These are phyloP conservation scores for cat (Felis catus) DNA, from an alignment of 2,113 vertebrate species.

Conservation along the genomic window DNA sequence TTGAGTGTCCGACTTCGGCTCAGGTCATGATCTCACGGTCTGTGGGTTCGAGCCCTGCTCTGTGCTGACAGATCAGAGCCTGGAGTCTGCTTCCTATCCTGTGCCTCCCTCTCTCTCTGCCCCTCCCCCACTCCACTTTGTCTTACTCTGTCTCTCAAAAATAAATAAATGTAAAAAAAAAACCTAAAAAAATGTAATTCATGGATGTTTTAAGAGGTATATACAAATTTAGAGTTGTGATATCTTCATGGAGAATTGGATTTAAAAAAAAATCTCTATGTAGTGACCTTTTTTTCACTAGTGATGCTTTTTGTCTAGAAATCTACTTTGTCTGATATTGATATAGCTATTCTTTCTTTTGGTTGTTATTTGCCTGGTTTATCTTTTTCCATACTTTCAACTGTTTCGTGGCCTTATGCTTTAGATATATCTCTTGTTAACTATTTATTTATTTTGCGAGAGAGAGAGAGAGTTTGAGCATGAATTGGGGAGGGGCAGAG, in stretches of 20 bases:
- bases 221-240: neutral
- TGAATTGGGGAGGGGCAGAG: too few relatives aligned
- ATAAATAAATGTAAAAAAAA: too few relatives aligned
- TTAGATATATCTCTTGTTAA: neutral
- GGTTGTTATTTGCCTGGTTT: neutral
- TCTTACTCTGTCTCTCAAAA: too few relatives aligned
- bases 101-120: too few relatives aligned
- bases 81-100: too few relatives aligned
- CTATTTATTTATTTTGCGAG: too few relatives aligned
- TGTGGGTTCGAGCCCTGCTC: too few relatives aligned
- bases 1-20: too few relatives aligned
- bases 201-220: neutral
- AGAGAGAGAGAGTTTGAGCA: too few relatives aligned
- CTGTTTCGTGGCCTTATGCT: neutral
- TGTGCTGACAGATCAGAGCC: too few relatives aligned
- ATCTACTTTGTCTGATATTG: neutral
- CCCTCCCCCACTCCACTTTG: too few relatives aligned
- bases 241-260: neutral
- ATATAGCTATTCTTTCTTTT: neutral
- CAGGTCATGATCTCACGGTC: too few relatives aligned
- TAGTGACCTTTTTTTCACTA: neutral
- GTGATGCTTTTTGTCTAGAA: neutral
- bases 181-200: neutral
- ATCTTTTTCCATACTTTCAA: neutral
- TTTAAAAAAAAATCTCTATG: neutral